Evolutionary conservation across 2,113 vertebrate genomes (phyloP).

Genomic region (Micronycteris hirsuta): DNA sequence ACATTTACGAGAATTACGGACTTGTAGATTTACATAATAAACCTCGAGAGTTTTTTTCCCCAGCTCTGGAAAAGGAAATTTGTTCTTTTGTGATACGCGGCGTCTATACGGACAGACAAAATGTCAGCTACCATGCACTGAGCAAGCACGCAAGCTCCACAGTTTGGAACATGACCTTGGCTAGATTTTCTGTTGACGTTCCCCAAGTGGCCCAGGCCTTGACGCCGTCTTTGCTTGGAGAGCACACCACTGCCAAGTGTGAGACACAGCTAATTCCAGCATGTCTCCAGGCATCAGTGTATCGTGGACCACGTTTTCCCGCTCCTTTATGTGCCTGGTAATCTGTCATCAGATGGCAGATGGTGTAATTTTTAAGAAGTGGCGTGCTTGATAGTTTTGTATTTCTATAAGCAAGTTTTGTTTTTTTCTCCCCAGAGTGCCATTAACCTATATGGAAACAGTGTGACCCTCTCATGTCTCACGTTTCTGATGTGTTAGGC

Average conservation of each 20-base stretch:
- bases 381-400: not conserved
- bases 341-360: not conserved
- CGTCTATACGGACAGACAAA: not conserved
- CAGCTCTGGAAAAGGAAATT: not conserved
- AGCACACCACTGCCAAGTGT: not conserved
- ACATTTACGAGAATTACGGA: not conserved
- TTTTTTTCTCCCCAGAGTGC: not conserved
- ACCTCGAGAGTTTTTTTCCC: not conserved
- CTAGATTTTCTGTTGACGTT: not conserved
- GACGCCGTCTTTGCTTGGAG: not conserved
- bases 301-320: not conserved
- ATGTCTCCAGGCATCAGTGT: not conserved
- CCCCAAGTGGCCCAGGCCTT: not conserved
- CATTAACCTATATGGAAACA: not conserved
- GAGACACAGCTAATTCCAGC: not conserved
- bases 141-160: too few species aligned
- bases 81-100: not conserved
- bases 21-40: not conserved
- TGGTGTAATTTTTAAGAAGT: not conserved
- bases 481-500: not conserved
- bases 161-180: not conserved
- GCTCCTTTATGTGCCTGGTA: not conserved
- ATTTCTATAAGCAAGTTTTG: not conserved
- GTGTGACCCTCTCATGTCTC: not conserved
- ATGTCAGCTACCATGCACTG: not conserved